Conservation (phyloP, 2,113 vertebrate species). For the Dasypus novemcinctus region DNA sequence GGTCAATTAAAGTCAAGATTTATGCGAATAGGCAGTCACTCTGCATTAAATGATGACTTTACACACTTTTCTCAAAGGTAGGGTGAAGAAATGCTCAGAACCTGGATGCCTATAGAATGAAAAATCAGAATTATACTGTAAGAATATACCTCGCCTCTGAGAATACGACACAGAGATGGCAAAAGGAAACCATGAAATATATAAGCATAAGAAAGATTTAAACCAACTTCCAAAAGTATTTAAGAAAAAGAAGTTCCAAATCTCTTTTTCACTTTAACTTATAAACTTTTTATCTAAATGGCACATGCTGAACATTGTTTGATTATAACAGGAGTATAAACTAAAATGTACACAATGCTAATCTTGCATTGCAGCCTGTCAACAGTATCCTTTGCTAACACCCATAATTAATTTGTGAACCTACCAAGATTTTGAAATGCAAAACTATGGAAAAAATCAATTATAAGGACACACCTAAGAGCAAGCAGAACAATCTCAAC, state of each 20-base stretch:
- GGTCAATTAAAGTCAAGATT: constrained; percentile 70
- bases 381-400: neutral
- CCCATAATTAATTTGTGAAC: neutral
- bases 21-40: constrained; percentile 28
- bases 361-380: neutral
- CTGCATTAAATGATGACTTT: constrained; percentile 23
- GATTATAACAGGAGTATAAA: neutral
- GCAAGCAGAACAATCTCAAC: neutral
- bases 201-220: neutral
- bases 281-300: neutral
- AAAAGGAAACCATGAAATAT: neutral
- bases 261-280: neutral
- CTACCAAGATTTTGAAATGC: neutral
- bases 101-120: neutral
- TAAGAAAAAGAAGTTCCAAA: neutral
- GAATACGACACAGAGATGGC: neutral
- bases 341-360: neutral
- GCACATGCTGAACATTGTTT: neutral
- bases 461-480: neutral
- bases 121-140: neutral
- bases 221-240: neutral
- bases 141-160: neutral
- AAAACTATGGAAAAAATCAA: constrained; percentile 26
- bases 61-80: neutral
- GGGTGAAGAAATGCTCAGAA: neutral